phyloP scores from a whole-genome alignment of 1,140 invertebrate genomes.

The Drosophila nikananu region DNA sequence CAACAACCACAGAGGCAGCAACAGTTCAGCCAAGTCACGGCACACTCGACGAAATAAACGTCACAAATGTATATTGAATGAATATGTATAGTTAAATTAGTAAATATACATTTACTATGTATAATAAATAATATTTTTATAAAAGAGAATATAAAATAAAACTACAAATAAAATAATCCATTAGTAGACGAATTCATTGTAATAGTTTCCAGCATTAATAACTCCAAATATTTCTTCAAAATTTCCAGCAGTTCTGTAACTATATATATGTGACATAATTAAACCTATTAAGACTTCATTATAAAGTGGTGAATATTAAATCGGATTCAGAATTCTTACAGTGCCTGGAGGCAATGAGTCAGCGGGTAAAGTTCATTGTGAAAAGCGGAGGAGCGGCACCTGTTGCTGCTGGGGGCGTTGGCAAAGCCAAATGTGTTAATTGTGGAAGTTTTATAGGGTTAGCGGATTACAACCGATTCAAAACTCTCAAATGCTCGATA shows the following conservation, averaged over 20 bases:
- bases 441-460: conserved; percentile 51
- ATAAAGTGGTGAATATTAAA: not conserved
- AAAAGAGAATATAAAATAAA: not conserved
- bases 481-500: conserved; percentile 36
- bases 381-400: conserved; percentile 34
- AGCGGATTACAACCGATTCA: conserved; percentile 35
- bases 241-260: not conserved
- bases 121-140: not conserved
- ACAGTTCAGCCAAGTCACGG: conserved; percentile 11
- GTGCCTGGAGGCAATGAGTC: conserved; percentile 13
- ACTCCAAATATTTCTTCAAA: not conserved
- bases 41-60: conserved; percentile 10
- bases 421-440: conserved; percentile 62
- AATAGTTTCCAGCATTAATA: not conserved
- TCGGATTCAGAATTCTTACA: not conserved
- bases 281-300: not conserved
- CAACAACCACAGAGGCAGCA: conserved; percentile 33
- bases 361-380: conserved; percentile 42
- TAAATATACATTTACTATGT: not conserved
- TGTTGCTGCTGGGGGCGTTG: conserved; percentile 41
- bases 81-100: too few species aligned
- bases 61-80: not conserved
- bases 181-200: not conserved
- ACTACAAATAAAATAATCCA: not conserved
- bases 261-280: not conserved